Evolutionary conservation across 2,113 vertebrate species (phyloP), one percentile per base, ranked within the genome.

Genomic region (Chlorodrepanis virens): DNA sequence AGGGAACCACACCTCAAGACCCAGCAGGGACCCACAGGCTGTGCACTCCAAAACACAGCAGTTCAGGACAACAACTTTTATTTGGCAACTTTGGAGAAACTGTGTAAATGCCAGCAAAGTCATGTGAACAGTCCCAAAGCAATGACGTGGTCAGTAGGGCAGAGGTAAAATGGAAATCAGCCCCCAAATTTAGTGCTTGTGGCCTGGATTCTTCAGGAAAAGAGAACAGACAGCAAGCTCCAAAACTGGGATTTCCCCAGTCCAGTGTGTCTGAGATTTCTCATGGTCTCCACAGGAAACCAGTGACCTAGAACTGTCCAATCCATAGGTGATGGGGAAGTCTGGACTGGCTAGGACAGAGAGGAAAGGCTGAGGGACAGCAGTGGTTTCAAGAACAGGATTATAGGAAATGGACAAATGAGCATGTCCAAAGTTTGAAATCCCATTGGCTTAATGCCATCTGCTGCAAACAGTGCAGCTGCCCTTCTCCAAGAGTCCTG

Each of bases 91-190:
- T 27, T 68, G 25, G 21, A 71, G 42, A 82, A 82, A 49, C n/a
- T 19, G 5, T 1, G 0, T 21, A 44, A 80, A 80, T 53, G n/a
- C 40, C 75, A 91, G 27, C 31, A 16, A 54, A 84, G 49, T 50
- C 65, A 71, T 0, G 2, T 44, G 50, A 68, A 19, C 17, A 45
- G 15, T 17, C 33, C 42, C 27, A 61, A 69, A 89, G 40, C 69
- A 84, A 69, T 0, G 0, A 57, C 0, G 4, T 4, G 4, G 57
- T 56, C 65, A 64, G 15, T 2, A 49, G 4, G n/a, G 50, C 23
- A 74, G 39, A 53, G 39, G 13, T 44, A 56, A 52, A 85, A 79
- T 33, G 17, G 12, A 72, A 80, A 79, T 29, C 31, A 65, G 3
- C 16, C 6, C 13, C 11, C 10, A 84, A 5, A 59, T 12, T 28